These are phyloP conservation scores for Scylla paramamosain DNA, from an alignment of 1,140 invertebrate species.

Conservation along the genomic window DNA sequence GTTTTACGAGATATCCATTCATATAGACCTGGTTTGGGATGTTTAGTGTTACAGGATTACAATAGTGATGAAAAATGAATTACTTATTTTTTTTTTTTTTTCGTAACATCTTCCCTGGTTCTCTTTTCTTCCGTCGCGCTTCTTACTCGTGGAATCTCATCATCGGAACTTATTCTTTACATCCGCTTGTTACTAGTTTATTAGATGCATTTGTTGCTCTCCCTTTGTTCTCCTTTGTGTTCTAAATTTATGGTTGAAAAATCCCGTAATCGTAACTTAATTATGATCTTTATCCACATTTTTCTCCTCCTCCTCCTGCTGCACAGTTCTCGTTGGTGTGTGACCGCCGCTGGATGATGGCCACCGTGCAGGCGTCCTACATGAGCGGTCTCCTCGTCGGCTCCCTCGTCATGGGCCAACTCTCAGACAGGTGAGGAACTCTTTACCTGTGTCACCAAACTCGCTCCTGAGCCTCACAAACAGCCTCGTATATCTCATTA, in stretches of 20 bases:
- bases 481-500: neutral
- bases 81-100: too few relatives aligned
- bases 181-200: too few relatives aligned
- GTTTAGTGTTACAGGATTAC: too few relatives aligned
- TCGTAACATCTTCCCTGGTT: neutral
- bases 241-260: neutral
- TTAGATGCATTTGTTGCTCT: too few relatives aligned
- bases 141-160: too few relatives aligned
- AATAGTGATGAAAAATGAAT: too few relatives aligned
- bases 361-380: constrained; percentile 78
- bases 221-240: neutral
- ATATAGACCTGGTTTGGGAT: too few relatives aligned
- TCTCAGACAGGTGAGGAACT: constrained; percentile 72
- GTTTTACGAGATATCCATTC: too few relatives aligned
- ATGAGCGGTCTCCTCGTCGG: constrained; percentile 78
- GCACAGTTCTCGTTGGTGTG: constrained; percentile 78
- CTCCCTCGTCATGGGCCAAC: constrained; percentile 76
- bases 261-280: too few relatives aligned
- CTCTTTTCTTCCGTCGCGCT: too few relatives aligned
- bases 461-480: neutral
- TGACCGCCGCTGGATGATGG: constrained; percentile 68
- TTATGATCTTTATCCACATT: neutral
- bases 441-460: neutral
- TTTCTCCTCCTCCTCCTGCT: neutral
- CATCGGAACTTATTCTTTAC: too few relatives aligned